These are phyloP conservation scores for Drosophila mauritiana DNA, from an alignment of 1,140 invertebrate genomes.

Conservation along the genomic window DNA sequence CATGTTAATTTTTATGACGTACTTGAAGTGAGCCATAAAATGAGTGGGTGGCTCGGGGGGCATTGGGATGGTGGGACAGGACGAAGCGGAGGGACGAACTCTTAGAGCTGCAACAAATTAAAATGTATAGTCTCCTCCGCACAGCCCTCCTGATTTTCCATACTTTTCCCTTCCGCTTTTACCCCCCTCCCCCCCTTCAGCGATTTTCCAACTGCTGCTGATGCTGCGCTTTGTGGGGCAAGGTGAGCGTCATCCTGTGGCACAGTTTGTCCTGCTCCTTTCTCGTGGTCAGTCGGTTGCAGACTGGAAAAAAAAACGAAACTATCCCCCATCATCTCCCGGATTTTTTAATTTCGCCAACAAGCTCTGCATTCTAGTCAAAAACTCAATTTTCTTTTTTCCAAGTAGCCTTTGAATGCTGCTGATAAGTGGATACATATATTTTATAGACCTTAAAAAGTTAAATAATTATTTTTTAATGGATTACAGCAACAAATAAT, in stretches of 20 bases:
- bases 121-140: conserved; percentile 56
- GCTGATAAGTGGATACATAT: no score
- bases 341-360: neutral
- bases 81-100: conserved; percentile 16
- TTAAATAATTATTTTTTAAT: no score
- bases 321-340: no score
- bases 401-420: no score
- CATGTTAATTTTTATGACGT: conserved; percentile 80
- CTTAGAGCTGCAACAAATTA: conserved; percentile 75
- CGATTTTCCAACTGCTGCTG: neutral
- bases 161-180: neutral
- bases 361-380: no score
- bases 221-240: conserved; percentile 52
- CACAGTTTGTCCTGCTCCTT: conserved; percentile 41
- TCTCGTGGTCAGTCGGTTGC: conserved; percentile 48
- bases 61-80: neutral
- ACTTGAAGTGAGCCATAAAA: conserved; percentile 77
- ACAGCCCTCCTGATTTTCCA: neutral
- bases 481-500: no score
- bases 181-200: neutral
- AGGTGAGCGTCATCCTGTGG: conserved; percentile 63
- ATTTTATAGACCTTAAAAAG: no score
- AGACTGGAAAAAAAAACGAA: conserved; percentile 1
- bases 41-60: conserved; percentile 18
- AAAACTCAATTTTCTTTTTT: no score